phyloP scores from a whole-genome alignment of 2,113 vertebrate genomes.

The Phrynosoma blainvillii region DNA sequence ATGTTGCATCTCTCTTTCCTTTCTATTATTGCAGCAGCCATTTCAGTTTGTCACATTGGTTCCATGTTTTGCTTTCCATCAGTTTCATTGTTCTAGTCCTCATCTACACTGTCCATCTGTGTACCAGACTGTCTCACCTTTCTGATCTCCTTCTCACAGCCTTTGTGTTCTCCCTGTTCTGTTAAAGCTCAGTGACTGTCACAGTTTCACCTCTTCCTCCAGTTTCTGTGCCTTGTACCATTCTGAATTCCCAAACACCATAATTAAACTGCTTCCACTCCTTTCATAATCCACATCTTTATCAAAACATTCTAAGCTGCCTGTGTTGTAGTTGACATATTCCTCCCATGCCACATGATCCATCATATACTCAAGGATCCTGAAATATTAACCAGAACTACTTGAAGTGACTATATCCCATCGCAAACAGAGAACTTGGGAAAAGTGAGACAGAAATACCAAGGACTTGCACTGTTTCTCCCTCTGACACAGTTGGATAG shows the following conservation, averaged over 20 bases:
- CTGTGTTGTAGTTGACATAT: neutral
- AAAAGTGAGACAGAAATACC: neutral
- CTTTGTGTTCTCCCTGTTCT: neutral
- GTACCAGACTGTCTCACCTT: neutral
- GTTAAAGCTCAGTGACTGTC: neutral
- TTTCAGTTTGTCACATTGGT: too few species aligned
- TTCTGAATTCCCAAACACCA: neutral
- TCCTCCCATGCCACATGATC: neutral
- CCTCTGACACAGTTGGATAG: neutral
- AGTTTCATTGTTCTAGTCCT: neutral
- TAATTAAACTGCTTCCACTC: neutral
- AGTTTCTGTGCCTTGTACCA: neutral
- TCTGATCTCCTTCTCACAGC: neutral
- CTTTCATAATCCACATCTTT: neutral
- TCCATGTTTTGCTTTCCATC: neutral
- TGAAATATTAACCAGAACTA: neutral
- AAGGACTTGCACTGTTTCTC: neutral
- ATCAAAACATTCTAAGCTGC: neutral
- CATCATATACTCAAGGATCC: neutral
- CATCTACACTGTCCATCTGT: neutral
- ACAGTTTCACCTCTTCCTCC: neutral
- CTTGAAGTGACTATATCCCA: neutral
- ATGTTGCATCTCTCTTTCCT: neutral
- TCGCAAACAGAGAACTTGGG: neutral
- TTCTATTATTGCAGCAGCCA: too few species aligned